Evolutionary conservation across 2,888 invertebrate species (phyloP), one percentile per base, ranked within the genome.

Genomic region (Brachyptera putata): DNA sequence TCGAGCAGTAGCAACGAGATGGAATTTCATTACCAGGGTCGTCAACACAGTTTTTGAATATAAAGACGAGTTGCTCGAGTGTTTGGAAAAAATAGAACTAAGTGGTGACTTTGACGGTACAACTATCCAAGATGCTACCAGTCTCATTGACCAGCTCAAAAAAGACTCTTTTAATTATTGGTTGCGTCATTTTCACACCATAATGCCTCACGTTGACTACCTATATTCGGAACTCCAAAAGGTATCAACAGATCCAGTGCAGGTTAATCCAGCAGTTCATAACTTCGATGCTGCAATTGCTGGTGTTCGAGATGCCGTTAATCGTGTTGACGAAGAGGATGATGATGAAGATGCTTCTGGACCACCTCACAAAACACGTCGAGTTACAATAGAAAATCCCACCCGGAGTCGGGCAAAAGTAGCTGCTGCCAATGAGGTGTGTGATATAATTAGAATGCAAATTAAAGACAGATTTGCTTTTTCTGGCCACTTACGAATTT

Each of bases 161-260:
- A 36, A 60, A 3, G 13, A 56, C 9, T 57, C 37, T 9, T 69
- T 70, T 56, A 58, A 57, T 24, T 70, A 66, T 66, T 70, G 69
- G 69, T 60, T 70, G 41, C 62, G 57, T 13, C 59, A 67, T 61
- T 69, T 70, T 56, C 64, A 69, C 59, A 61, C 50, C 53, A 58
- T 68, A 16, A 67, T 68, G 68, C 67, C 67, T 11, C 65, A 68
- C 50, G 64, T 66, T 1, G 67, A 69, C 53, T 61, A 66, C 5
- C 62, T 67, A n/a, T 67, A 58, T 43, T 66, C 65, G 48, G 61
- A 67, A 49, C 57, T 69, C 7, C 68, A 67, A 30, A 39, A 36
- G 21, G 56, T n/a, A n/a, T n/a, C n/a, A 24, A 53, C 50, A n/a
- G 46, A 36, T 61, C 24, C 30, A 43, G 55, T 22, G 48, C 34